Evolutionary conservation across 2,113 vertebrate genomes (phyloP), one percentile per base, ranked within the genome.

Genomic region (Ondatra zibethicus): DNA sequence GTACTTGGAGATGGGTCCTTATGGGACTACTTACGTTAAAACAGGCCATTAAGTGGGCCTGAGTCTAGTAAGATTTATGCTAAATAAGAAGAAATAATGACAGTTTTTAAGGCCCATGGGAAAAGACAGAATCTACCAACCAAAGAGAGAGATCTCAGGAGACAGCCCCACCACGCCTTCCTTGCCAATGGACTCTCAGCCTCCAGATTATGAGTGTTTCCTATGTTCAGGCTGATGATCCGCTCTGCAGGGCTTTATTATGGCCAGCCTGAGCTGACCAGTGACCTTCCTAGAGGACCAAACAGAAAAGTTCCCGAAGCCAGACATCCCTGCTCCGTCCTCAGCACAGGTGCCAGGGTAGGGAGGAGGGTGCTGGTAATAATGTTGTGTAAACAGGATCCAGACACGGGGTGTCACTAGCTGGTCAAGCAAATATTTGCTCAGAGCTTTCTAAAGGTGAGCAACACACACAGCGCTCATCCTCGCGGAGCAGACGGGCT

Each of bases 341-440:
- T 72, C 16, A 0, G 85, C 75, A 2, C 36, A n/a, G 92, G 11
- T 0, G 11, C 77, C 7, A n/a, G 76, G 65, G 3, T 29, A 2
- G 84, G 55, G 50, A 12, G 27, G 75, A 23, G 11, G 5, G 33
- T 0, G 11, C 72, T 6, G 36, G 89, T 39, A 1, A 19, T 58
- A 21, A 27, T 17, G 5, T 3, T 25, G 16, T 36, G 50, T 19
- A 55, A 92, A 77, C 45, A 81, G 91, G 94, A 50, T 45, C 50
- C 86, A 95, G 95, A 97, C 94, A 77, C 13, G 70, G 87, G 72
- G 66, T 88, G 89, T 88, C 61, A 13, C 86, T 16, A 45, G 78
- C 81, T 81, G 47, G n/a, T 70, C 94, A 72, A n/a, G 75, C 94
- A 96, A 97, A 98, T 96, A 97, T 98, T 97, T 97, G 93, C 91